Evolutionary conservation across 2,113 vertebrate genomes (phyloP), one percentile per base, ranked within the genome.

Genomic region (Tachysurus fulvidraco): DNA sequence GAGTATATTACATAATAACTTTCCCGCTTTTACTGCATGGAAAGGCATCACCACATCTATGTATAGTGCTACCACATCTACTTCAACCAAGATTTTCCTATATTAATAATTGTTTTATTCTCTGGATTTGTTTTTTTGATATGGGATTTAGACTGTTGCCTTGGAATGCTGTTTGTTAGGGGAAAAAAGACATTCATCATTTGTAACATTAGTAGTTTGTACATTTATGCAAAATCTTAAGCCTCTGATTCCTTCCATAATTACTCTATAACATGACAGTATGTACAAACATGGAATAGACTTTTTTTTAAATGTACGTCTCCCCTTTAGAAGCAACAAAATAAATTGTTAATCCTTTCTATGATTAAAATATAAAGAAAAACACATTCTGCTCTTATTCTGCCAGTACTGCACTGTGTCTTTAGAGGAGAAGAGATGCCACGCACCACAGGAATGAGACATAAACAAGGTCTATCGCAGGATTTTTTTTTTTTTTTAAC

Each of bases 1-100:
- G 25, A 73, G 82, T 44, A 83, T 73, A 67, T 83, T 83, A 41
- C 50, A 57, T 71, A 55, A 83, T 36, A 73, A 73, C 82, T 16
- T 28, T 78, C 50, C 19, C 7, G 50, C 23, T 76, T 55, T 57
- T 57, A 50, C 46, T 50, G 46, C 46, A 23, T 55, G n/a, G 10
- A 79, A 36, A 57, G 52, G 77, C 77, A 57, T 79, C 52, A 57
- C 28, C 52, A 17, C 12, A 2, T 46, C 25, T 55, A 57, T 79
- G 16, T 23, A 57, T 30, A 36, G 3, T 46, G 54, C 50, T 21
- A 28, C 74, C 74, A 28, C 0, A 12, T 28, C 10, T 36, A 21
- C 16, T 59, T 59, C 14, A 1, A 79, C 2, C 46, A 52, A 52
- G 23, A 9, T 9, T 36, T 79, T 28, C 30, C 7, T 30, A 30